Evolutionary conservation across 2,797 vertebrate species (phyloP), one percentile per base, ranked within the genome.

Genomic region (Pantherophis vulpinus): DNA sequence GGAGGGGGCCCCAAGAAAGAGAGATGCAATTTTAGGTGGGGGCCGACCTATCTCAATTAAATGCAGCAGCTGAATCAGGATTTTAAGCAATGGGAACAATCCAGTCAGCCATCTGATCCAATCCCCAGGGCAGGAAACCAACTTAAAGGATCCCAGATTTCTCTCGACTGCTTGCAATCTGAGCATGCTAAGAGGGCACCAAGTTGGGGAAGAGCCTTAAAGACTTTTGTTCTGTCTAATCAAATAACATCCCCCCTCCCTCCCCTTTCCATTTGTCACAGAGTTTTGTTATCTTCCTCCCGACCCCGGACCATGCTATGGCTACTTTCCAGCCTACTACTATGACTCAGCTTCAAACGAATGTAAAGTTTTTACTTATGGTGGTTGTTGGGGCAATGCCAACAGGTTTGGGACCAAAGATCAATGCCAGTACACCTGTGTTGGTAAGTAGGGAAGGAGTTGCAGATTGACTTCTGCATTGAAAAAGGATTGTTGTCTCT

Each of bases 91-190:
- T 4, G 1, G 63, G 63, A n/a, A 2, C 29, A 2, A 14, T n/a
- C 63, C 12, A 2, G 2, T 66, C 32, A 10, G 8, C 2, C 70
- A 74, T 20, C n/a, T 2, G 12, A 4, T 61, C 27, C 61, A 63
- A 5, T 0, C 61, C 27, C 27, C 10, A 27, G 23, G 25, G 60
- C 10, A 63, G 61, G 29, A n/a, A 66, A n/a, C 2, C 12, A 66
- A 66, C 2, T n/a, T 0, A 2, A 14, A 66, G 0, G 0, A 5
- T 66, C 63, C 0, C 5, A 66, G 29, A n/a, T n/a, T 2, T 1
- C 1, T 66, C 27, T n/a, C 2, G 0, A 5, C 63, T 14, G 29
- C 2, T 29, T n/a, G 4, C 12, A 14, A n/a, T 25, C 60, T 61
- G 60, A 61, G 23, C 60, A 27, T 66, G 63, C 29, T 5, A 14